Percentiles rank a stretch among this genome's conserved stretches.
These are phyloP conservation scores for Brachionus paranguensis DNA, from an alignment of 1,140 invertebrate genomes.

Conservation along the genomic window DNA sequence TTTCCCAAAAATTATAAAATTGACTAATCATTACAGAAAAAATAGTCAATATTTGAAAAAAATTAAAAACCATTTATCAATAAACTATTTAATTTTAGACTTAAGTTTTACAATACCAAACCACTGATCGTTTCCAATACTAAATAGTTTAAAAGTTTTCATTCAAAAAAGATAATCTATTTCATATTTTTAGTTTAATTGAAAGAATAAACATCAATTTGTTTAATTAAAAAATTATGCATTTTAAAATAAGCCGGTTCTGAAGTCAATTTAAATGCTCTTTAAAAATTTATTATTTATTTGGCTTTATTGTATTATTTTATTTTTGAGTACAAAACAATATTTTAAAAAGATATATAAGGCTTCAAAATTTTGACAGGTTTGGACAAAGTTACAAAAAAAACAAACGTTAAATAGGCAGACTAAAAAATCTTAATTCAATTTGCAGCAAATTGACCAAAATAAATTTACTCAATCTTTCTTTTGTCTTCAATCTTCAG, in stretches of 20 bases:
- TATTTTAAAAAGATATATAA: background rate
- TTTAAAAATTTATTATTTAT: background rate
- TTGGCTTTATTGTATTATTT: background rate
- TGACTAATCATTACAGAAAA: background rate
- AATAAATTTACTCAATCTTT: background rate
- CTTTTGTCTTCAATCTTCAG: background rate
- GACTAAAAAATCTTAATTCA: background rate
- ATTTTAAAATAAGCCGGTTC: background rate
- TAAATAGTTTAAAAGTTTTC: background rate
- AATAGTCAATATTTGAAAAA: background rate
- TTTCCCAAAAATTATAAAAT: background rate
- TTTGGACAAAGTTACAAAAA: background rate
- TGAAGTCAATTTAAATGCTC: background rate
- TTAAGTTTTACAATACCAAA: background rate
- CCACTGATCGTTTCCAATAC: background rate
- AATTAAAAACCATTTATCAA: background rate
- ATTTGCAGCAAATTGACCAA: slow-evolving; percentile 23
- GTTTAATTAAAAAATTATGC: background rate
- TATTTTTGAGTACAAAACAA: background rate
- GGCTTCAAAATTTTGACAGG: background rate
- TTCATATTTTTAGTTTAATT: background rate
- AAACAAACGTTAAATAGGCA: background rate
- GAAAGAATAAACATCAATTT: background rate
- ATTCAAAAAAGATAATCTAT: background rate
- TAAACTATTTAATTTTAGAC: background rate